These are phyloP conservation scores for Falco cherrug DNA, from an alignment of 2,797 vertebrate species.

Conservation along the genomic window DNA sequence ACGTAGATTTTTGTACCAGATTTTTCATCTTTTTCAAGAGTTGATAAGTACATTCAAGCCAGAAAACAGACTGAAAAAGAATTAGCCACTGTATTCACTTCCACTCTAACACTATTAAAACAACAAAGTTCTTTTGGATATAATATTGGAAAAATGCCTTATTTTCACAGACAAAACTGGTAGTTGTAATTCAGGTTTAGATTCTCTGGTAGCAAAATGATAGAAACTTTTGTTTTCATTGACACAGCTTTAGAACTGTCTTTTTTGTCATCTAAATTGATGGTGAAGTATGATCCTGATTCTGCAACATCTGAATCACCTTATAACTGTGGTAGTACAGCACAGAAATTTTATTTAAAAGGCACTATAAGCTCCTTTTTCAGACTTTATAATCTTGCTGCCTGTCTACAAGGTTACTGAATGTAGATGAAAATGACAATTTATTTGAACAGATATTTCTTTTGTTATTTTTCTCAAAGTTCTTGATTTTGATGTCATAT, in stretches of 20 bases:
- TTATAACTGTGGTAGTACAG: not conserved
- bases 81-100: not conserved
- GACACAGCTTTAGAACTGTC: not conserved
- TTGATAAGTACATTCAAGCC: not conserved
- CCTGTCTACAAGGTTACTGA: not conserved
- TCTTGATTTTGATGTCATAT: not conserved
- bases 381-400: not conserved
- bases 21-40: not conserved
- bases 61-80: not conserved
- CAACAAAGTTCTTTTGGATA: not conserved
- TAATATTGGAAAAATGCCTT: not conserved
- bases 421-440: not conserved
- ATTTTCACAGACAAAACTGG: not conserved
- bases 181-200: not conserved
- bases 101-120: not conserved
- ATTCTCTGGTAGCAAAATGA: not conserved
- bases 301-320: not conserved
- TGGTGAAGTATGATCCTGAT: not conserved
- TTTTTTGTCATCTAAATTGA: not conserved
- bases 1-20: not conserved
- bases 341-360: not conserved
- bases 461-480: not conserved
- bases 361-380: not conserved
- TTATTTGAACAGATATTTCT: not conserved
- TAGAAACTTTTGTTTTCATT: not conserved